A percentile compares a stretch with the other conserved stretches of the same genome.
phyloP scores from a whole-genome alignment of 2,888 invertebrate species.

The Desoria tigrina region DNA sequence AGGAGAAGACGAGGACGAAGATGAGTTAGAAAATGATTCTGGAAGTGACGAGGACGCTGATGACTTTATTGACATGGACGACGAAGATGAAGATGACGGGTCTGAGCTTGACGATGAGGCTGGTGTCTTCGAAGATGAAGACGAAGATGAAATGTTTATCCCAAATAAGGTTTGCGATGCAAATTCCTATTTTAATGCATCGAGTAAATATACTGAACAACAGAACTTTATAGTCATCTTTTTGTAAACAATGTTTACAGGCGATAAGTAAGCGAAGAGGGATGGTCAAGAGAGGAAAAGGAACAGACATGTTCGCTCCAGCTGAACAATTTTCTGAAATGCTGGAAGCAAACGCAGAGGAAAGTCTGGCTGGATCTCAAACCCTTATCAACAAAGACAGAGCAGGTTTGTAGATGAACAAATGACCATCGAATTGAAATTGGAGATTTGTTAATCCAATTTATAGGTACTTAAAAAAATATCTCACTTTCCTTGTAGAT shows the following conservation, averaged over 20 bases:
- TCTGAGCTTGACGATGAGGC: slow-evolving; percentile 55
- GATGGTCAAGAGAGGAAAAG: slow-evolving; percentile 17
- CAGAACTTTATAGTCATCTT: neutral
- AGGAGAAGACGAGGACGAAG: slow-evolving; percentile 67
- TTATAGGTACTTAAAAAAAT: neutral
- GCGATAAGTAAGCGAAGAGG: too few species aligned
- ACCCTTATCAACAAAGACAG: slow-evolving; percentile 68
- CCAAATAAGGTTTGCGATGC: slow-evolving; percentile 30
- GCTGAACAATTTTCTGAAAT: slow-evolving; percentile 87
- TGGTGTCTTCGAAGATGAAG: slow-evolving; percentile 42
- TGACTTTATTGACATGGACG: slow-evolving; percentile 62
- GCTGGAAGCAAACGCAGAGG: slow-evolving; percentile 74
- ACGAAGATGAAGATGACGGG: slow-evolving; percentile 60
- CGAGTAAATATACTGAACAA: neutral
- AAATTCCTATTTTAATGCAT: too few species aligned
- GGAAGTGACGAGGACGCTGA: slow-evolving; percentile 60
- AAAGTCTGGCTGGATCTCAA: slow-evolving; percentile 57
- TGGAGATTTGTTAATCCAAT: slow-evolving; percentile 20
- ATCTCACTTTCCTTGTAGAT: slow-evolving; percentile 55
- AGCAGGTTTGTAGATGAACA: slow-evolving; percentile 64
- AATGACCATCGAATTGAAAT: slow-evolving; percentile 21
- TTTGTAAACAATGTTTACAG: slow-evolving; percentile 4
- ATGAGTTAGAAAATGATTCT: slow-evolving; percentile 61
- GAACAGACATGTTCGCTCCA: slow-evolving; percentile 66
- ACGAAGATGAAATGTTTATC: slow-evolving; percentile 32